Percentiles rank a stretch among this genome's conserved stretches.
phyloP scores from a whole-genome alignment of 2,113 vertebrate species.

The Pangasianodon hypophthalmus region DNA sequence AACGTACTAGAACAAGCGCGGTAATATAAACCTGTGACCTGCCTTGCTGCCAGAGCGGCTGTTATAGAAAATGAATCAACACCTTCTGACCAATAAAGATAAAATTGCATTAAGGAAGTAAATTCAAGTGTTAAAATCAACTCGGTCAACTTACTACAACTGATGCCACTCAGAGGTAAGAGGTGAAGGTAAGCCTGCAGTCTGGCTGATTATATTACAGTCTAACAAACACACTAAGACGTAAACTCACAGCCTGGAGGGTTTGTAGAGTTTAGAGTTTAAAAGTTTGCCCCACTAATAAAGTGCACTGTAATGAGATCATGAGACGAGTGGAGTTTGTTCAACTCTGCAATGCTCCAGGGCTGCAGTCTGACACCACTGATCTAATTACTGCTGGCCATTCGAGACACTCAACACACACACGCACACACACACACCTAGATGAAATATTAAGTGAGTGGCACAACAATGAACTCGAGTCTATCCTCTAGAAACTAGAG shows the following conservation, averaged over 20 bases:
- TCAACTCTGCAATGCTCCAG: neutral
- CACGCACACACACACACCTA: neutral
- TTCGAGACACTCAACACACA: conserved; percentile 8
- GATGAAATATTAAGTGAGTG: neutral
- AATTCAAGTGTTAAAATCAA: neutral
- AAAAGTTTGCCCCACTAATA: neutral
- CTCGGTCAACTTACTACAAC: neutral
- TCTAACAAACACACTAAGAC: too few relatives aligned
- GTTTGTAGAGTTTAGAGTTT: neutral
- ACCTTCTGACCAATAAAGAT: neutral
- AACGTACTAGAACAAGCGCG: neutral
- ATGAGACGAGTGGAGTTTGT: neutral
- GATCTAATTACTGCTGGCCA: conserved; percentile 44
- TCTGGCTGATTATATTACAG: neutral
- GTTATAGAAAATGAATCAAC: neutral
- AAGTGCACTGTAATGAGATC: neutral
- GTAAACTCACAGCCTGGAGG: neutral
- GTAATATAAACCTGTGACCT: neutral
- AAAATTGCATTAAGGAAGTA: neutral
- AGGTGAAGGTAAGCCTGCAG: neutral
- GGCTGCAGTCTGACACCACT: conserved; percentile 16
- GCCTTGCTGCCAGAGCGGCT: neutral
- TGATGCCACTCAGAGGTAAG: neutral
- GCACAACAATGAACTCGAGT: neutral
- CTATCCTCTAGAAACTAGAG: neutral